Conservation (phyloP, 2,888 invertebrate genomes). For the Drosophila stalkeri region DNA sequence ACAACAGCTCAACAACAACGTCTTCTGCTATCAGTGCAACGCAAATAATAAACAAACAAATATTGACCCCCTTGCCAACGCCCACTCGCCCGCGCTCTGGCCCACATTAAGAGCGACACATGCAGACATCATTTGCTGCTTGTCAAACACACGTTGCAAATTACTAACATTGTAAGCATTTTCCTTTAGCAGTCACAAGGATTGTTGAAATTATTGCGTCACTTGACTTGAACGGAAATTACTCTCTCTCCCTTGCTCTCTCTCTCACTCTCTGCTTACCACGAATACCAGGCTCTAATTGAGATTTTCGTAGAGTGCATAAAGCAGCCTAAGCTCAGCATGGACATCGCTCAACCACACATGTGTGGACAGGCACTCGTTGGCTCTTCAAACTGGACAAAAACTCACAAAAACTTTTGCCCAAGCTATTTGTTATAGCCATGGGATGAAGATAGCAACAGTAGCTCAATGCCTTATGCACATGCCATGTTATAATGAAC, state of each 20-base stretch:
- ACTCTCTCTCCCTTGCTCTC: background rate
- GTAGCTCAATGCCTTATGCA: background rate
- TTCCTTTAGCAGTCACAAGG: background rate
- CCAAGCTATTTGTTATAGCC: background rate
- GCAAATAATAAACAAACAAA: conserved; percentile 21
- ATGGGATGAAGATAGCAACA: conserved; percentile 1
- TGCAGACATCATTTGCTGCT: conserved; percentile 35
- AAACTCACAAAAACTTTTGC: conserved; percentile 1
- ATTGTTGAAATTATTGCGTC: background rate
- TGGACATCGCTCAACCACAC: conserved; percentile 23
- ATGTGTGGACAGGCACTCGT: conserved; percentile 16
- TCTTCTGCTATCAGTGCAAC: conserved; percentile 29
- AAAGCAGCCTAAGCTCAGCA: conserved; percentile 12
- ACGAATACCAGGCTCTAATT: background rate
- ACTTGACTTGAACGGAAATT: conserved; percentile 7
- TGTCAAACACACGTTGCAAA: conserved; percentile 29
- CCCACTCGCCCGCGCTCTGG: background rate
- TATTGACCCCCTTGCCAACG: background rate
- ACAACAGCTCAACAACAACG: conserved; percentile 2
- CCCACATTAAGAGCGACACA: conserved; percentile 1
- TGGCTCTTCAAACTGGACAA: conserved; percentile 8
- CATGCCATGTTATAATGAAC: background rate
- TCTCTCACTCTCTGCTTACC: background rate
- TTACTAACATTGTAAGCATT: conserved; percentile 20
- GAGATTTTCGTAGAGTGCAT: conserved; percentile 11